Base-by-base conservation (phyloP, 1,140 invertebrate species). In the Radopholus similis region DNA sequence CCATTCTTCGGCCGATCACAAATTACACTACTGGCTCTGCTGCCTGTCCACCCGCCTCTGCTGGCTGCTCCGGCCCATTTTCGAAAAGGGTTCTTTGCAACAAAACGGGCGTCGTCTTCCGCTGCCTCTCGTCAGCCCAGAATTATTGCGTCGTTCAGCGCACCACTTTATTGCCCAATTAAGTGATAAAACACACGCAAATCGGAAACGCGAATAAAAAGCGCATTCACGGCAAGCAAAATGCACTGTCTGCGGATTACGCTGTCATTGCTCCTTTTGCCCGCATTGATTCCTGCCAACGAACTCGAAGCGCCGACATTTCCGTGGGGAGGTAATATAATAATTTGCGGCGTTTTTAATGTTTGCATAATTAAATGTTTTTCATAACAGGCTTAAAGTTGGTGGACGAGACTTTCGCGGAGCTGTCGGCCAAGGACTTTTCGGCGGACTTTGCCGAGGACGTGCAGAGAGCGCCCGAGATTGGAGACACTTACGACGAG, bases 401-500 rank as follows among this genome's bases (percentile, higher is more conserved):
- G 49, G 32, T 23, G 59, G 59, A 62, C 47, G 59, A 62, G 21
- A 49, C 59, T n/a, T 23, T 42, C 26, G 21, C 47, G 18, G 18
- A 62, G 47, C 32, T 62, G 18, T 32, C 59, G 28, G 51, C 30
- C 15, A 49, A 13, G 18, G 59, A 62, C n/a, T 62, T 26, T 35
- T 47, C 28, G 15, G 21, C 23, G n/a, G 59, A 62, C 28, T 62
- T 62, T 62, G 59, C 40, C 37, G 59, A 62, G 9, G 59, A 62
- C 37, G 35, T 30, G 21, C 21, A 23, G n/a, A 51, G 30, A 51
- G 23, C n/a, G 2, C 21, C 26, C 9, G 59, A 62, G n/a, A 34
- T 47, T 62, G 59, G 59, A 3, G 59, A 62, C 8, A 42, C 49
- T 13, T 62, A 62, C 34, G 59, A 62, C 32, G 59, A 62, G 32